Base-by-base conservation (phyloP, 2,888 invertebrate genomes). In the Brachyptera putata region DNA sequence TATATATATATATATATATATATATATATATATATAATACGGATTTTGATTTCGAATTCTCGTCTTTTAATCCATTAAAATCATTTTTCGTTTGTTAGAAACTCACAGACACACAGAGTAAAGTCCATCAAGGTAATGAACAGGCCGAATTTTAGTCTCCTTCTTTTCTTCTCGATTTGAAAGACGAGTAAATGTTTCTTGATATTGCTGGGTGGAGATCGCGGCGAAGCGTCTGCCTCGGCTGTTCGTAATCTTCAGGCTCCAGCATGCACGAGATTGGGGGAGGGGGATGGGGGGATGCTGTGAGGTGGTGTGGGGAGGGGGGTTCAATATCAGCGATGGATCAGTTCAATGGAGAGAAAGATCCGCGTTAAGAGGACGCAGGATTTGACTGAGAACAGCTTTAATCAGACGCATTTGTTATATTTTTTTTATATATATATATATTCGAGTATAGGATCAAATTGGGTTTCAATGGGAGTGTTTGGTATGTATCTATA, bases 291-390 rank as follows among this genome's bases (percentile, higher is more conserved):
- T 2, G 26, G 24, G 21, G 46, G 58, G 43, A n/a, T n/a, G n/a
- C n/a, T n/a, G 25, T 21, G 18, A 18, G 13, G 1, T 13, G 14
- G 4, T 18, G 41, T 26, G 36, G 56, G 25, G 18, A 24, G 36
- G 56, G 50, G 50, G 58, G 41, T 59, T 59, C 62, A 62, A 62
- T 62, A 62, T 62, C 62, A 59, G 56, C 59, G 62, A 62, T 62
- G 62, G 62, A 62, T 62, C 62, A 60, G 59, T 57, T 59, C 62
- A 60, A 62, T 62, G 59, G 30, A 62, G 59, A 43, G 30, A 24
- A 50, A 41, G 56, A 39, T 46, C 56, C 18, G 46, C 9, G 46
- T 21, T 46, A 46, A 46, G 21, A n/a, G n/a, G n/a, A n/a, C n/a
- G n/a, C n/a, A n/a, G n/a, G n/a, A n/a, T n/a, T n/a, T n/a, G n/a